phyloP scores from a whole-genome alignment of 2,113 vertebrate species.

The Elaphurus davidianus region DNA sequence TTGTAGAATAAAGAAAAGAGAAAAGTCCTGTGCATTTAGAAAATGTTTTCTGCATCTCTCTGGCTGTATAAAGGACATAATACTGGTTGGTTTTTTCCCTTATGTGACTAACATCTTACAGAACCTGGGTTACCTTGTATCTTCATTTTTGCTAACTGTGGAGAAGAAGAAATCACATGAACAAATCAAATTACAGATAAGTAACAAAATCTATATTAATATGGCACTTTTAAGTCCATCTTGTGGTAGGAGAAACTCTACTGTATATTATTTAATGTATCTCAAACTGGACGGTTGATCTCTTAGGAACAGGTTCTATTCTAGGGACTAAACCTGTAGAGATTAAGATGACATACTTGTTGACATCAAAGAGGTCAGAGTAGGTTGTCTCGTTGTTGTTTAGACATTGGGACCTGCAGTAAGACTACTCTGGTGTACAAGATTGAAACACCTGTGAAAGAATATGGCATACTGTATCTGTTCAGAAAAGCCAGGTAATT shows the following conservation, averaged over 20 bases:
- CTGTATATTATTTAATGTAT: background rate
- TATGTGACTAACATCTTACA: background rate
- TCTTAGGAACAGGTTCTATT: background rate
- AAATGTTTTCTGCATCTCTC: background rate
- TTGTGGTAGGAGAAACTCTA: background rate
- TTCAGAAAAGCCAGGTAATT: background rate
- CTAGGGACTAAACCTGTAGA: background rate
- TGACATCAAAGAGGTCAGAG: background rate
- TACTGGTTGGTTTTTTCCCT: background rate
- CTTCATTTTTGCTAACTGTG: background rate
- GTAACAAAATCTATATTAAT: background rate
- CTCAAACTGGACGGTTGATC: background rate
- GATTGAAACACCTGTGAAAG: background rate
- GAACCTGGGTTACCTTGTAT: background rate
- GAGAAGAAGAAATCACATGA: background rate
- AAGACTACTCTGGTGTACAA: background rate
- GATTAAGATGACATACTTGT: background rate
- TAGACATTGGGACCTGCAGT: background rate
- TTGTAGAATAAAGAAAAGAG: background rate
- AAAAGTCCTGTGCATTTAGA: background rate
- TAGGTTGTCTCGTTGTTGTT: background rate
- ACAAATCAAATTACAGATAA: background rate
- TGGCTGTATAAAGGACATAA: background rate
- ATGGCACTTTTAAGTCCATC: background rate
- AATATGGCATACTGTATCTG: background rate